Conservation (phyloP, 2,113 vertebrate genomes). For the Notothenia coriiceps region DNA sequence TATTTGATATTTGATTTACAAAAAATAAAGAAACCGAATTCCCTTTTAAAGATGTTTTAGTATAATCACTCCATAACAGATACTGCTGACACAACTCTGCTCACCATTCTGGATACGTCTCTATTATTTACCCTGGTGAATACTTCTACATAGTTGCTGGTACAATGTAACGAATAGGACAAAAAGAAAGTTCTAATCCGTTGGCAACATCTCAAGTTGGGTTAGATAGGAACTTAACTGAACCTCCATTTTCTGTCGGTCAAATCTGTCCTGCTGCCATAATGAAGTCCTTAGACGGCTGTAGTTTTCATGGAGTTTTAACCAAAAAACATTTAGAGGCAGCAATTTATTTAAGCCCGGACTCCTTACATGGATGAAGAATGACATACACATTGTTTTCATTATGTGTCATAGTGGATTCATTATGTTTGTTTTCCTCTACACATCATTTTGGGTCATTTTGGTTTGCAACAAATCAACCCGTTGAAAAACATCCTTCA, state of each 20-base stretch:
- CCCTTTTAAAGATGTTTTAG: background rate
- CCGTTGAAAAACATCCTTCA: conserved; percentile 33
- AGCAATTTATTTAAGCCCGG: conserved; percentile 9
- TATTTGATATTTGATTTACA: background rate
- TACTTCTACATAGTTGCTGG: background rate
- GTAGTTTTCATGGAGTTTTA: conserved; percentile 7
- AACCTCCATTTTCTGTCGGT: background rate
- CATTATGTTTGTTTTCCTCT: conserved; percentile 33
- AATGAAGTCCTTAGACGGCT: conserved; percentile 16
- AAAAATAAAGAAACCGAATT: conserved; percentile 8
- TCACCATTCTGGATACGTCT: background rate
- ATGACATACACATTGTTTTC: conserved; percentile 36
- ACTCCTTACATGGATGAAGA: conserved; percentile 7
- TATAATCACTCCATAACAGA: background rate
- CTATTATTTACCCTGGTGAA: background rate
- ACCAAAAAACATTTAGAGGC: conserved; percentile 19
- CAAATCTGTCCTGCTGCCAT: background rate
- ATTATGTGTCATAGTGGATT: conserved; percentile 35
- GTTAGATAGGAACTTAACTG: conserved; percentile 8
- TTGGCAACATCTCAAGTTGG: conserved; percentile 2
- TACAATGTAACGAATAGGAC: background rate
- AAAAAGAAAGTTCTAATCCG: background rate
- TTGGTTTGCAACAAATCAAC: conserved; percentile 35
- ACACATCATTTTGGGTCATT: conserved; percentile 12
- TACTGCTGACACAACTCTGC: background rate